Evolutionary conservation across 1,140 invertebrate genomes (phyloP), one percentile per base, ranked within the genome.

Genomic region (Drosophila mojavensis): DNA sequence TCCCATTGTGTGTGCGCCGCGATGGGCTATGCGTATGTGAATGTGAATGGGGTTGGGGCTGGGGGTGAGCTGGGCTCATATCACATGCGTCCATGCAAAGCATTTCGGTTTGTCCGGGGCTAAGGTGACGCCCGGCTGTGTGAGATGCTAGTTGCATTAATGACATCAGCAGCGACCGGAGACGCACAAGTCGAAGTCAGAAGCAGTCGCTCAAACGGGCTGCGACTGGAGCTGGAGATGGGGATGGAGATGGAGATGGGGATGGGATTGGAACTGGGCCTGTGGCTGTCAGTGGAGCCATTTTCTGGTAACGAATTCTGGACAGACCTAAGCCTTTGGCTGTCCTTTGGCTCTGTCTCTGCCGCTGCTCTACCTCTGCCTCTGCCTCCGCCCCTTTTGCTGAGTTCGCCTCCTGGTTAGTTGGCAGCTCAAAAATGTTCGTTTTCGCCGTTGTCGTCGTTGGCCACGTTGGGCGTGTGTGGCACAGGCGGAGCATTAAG

Each of bases 151-250:
- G 84, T 77, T 79, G 83, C 89, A 89, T 91, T 91, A 91, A 91
- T 91, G 89, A 91, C 84, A 82, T 67, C 80, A 56, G 72, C 39
- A 64, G 43, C 5, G 48, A 24, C 39, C 33, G 58, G 63, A 74
- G 71, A 78, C 76, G 76, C 75, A 79, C 80, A 80, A 88, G 83
- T 86, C 84, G 84, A 88, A 88, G 77, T 77, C 84, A 70, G 74
- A 83, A 74, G 56, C 83, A 86, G 83, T 88, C 83, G 79, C 79
- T 88, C 83, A 88, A 88, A 83, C 68, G 71, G 53, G 62, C 76
- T 78, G 59, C 26, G 36, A 20, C 55, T 61, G 30, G 7, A 70
- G 50, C 71, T 75, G 71, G 28, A 41, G 15, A 0, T 24, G 20
- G 20, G 2, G 20, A 1, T 20, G 20, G 20, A 3, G 3, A 24